A percentile compares a stretch with the other conserved stretches of the same genome.
phyloP scores from a whole-genome alignment of 2,113 vertebrate genomes.

The Balaenoptera acutorostrata region DNA sequence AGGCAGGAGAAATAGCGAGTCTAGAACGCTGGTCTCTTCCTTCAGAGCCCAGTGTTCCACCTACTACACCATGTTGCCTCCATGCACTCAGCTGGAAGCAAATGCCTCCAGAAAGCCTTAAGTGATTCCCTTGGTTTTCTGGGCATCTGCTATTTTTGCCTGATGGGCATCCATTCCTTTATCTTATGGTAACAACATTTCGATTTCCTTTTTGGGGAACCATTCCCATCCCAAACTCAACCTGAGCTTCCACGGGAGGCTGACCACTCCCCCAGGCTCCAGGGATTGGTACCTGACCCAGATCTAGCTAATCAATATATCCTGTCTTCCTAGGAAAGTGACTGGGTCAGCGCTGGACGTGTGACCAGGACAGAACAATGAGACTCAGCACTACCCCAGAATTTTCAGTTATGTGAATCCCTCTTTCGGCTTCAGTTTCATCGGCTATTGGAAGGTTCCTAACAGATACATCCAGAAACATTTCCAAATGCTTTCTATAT shows the following conservation, averaged over 20 bases:
- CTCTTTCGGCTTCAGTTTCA: not conserved
- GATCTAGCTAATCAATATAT: not conserved
- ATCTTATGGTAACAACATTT: not conserved
- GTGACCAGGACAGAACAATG: not conserved
- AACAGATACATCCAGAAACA: not conserved
- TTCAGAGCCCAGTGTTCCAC: not conserved
- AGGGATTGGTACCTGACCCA: not conserved
- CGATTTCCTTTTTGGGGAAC: not conserved
- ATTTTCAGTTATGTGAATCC: not conserved
- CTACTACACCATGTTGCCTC: not conserved
- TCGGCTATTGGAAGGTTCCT: not conserved
- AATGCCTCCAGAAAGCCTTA: not conserved
- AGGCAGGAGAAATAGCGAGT: not conserved
- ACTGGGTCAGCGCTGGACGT: not conserved
- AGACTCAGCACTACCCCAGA: not conserved
- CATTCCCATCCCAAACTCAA: not conserved
- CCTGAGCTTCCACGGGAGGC: not conserved
- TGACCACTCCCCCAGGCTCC: not conserved
- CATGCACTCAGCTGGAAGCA: not conserved
- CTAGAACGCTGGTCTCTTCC: not conserved
- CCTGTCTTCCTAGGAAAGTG: not conserved
- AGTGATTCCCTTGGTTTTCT: not conserved
- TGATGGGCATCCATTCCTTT: not conserved
- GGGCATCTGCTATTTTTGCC: not conserved
- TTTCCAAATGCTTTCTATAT: not conserved